Evolutionary conservation across 2,888 invertebrate species (phyloP).

Genomic region (Sesamia inferens): DNA sequence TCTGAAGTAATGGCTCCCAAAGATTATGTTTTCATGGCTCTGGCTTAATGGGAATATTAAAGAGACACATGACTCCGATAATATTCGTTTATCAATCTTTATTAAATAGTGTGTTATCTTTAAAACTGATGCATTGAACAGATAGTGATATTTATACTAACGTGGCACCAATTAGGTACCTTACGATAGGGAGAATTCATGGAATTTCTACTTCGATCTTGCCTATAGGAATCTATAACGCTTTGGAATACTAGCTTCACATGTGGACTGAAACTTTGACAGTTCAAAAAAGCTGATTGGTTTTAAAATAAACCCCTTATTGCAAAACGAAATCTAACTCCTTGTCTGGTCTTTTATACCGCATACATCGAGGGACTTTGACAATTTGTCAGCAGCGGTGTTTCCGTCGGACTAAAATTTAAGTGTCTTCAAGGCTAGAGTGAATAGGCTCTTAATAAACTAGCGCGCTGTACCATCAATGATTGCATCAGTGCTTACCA

Average conservation of each 20-base stretch:
- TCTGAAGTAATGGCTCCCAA: constrained; percentile 53
- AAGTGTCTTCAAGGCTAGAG: too few species aligned
- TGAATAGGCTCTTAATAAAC: too few species aligned
- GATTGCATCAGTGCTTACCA: too few species aligned
- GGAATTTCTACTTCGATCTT: not conserved
- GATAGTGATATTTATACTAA: not conserved
- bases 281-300: not conserved
- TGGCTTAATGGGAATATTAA: constrained; percentile 54
- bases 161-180: not conserved
- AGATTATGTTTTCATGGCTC: constrained; percentile 60
- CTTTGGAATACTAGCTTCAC: too few species aligned
- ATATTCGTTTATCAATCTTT: constrained; percentile 53
- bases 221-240: too few species aligned
- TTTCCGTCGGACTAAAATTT: too few species aligned
- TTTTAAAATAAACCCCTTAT: not conserved
- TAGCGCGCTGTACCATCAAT: too few species aligned
- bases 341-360: too few species aligned
- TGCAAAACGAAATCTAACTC: too few species aligned
- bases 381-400: too few species aligned
- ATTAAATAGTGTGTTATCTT: constrained; percentile 40
- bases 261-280: too few species aligned
- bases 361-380: too few species aligned
- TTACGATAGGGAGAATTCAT: not conserved
- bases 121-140: not conserved
- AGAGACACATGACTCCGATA: constrained; percentile 41